phyloP scores from a whole-genome alignment of 2,113 vertebrate species.

The Notarius lentiginosus region DNA sequence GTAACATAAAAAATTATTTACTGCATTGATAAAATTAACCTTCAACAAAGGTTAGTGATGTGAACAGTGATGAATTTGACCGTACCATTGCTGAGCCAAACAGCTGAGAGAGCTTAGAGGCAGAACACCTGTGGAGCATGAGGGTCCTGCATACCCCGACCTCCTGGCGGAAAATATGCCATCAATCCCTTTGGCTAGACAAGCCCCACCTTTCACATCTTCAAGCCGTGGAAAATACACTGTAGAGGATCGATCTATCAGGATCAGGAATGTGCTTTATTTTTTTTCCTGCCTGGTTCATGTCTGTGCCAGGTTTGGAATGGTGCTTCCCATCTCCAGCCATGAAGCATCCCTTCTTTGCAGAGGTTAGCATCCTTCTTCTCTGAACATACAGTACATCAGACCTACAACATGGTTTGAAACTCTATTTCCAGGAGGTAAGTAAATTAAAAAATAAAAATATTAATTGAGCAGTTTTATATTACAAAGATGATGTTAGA shows the following conservation, averaged over 20 bases:
- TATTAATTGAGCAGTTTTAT: neutral
- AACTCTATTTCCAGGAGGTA: neutral
- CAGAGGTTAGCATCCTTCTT: neutral
- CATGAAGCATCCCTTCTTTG: neutral
- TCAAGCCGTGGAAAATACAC: conserved; percentile 59
- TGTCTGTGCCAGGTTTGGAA: conserved; percentile 2
- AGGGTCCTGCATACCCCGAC: conserved; percentile 25
- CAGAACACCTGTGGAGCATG: conserved; percentile 61
- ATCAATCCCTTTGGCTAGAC: conserved; percentile 37
- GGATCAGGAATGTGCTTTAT: conserved; percentile 54
- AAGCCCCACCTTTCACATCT: conserved; percentile 16
- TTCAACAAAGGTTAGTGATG: neutral
- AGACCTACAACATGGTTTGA: neutral
- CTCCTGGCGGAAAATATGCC: conserved; percentile 37
- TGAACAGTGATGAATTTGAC: neutral
- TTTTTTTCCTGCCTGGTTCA: conserved; percentile 21
- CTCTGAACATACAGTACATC: neutral
- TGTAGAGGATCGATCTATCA: conserved; percentile 61
- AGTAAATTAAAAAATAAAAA: too few species aligned
- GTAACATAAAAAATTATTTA: neutral
- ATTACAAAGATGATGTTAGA: neutral
- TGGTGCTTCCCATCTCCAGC: neutral
- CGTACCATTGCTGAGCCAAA: neutral
- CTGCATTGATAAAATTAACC: neutral
- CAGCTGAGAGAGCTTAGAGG: conserved; percentile 24